Evolutionary conservation across 2,888 invertebrate genomes (phyloP), one percentile per base, ranked within the genome.

Genomic region (Clunio marinus): DNA sequence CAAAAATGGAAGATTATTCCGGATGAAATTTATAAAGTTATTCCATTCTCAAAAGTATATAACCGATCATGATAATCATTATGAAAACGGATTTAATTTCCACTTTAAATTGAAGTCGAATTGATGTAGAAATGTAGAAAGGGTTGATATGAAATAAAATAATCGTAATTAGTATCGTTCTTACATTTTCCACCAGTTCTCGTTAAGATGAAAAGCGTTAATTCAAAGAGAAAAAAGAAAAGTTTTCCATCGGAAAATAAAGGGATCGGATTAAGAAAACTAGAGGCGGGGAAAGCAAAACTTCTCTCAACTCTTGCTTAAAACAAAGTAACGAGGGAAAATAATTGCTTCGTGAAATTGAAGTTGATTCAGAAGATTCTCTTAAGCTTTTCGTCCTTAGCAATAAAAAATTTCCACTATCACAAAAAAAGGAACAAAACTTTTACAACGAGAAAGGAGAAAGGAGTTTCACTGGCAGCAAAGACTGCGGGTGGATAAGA

Each of bases 381-480:
- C 15, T 41, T 32, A 32, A 32, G 32, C 32, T 32, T 10, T 32
- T 10, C 41, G 41, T 41, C 41, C 41, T 41, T 15, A 15, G 41
- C 41, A 41, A 41, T 41, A 41, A 41, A 41, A 41, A n/a, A n/a
- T 32, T 32, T 41, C 41, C 41, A 41, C 41, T 41, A 41, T 41
- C 41, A 4, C 8, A 15, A n/a, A 41, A 32, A 32, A 32, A n/a
- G n/a, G n/a, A n/a, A n/a, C n/a, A 57, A 57, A 59, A 59, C 17
- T 59, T 59, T 59, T 59, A 32, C 32, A 32, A 10, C 32, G 35
- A 35, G 28, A 35, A 24, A 59, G 37, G 22, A n/a, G 27, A 20
- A 28, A 59, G 35, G 28, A 62, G 27, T 57, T 57, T 51, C 24
- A 58, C n/a, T n/a, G 8, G 46, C 13, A 51, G 35, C n/a, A n/a